Conservation (phyloP, 2,797 vertebrate genomes). For the Macroramphosus scolopax region DNA sequence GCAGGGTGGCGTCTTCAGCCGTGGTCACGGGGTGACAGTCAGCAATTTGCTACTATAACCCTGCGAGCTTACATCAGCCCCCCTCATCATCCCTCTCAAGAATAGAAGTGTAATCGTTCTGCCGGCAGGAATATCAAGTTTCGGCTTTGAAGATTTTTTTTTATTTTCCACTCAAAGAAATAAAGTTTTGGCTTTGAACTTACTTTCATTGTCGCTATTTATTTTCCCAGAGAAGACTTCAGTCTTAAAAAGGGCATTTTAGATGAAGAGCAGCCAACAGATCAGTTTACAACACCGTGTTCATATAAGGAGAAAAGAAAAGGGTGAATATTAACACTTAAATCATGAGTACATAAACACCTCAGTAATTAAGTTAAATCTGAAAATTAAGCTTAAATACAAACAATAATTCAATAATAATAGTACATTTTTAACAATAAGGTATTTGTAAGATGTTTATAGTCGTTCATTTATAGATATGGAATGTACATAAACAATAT, state of each 20-base stretch:
- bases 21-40: slow-evolving; percentile 52
- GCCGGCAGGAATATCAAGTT: slow-evolving; percentile 45
- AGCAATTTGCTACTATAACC: slow-evolving; percentile 47
- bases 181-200: slow-evolving; percentile 53
- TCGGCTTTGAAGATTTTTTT: slow-evolving; percentile 56
- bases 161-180: slow-evolving; percentile 17
- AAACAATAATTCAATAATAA: too few species aligned
- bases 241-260: slow-evolving; percentile 30
- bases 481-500: too few species aligned
- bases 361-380: too few species aligned
- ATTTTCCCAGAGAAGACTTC: slow-evolving; percentile 20
- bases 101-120: slow-evolving; percentile 48
- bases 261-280: slow-evolving; percentile 1
- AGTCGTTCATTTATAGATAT: too few species aligned
- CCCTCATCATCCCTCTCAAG: slow-evolving; percentile 51
- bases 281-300: too few species aligned
- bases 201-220: slow-evolving; percentile 31
- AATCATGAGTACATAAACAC: too few species aligned
- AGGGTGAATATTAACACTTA: too few species aligned
- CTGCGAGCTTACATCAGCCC: slow-evolving; percentile 47
- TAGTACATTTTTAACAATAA: too few species aligned
- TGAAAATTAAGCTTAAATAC: too few species aligned
- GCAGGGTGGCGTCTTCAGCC: slow-evolving; percentile 36
- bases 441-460: too few species aligned
- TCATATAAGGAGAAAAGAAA: too few species aligned